Evolutionary conservation across 2,888 invertebrate species (phyloP).

Genomic region (Tolmerus cingulatus): DNA sequence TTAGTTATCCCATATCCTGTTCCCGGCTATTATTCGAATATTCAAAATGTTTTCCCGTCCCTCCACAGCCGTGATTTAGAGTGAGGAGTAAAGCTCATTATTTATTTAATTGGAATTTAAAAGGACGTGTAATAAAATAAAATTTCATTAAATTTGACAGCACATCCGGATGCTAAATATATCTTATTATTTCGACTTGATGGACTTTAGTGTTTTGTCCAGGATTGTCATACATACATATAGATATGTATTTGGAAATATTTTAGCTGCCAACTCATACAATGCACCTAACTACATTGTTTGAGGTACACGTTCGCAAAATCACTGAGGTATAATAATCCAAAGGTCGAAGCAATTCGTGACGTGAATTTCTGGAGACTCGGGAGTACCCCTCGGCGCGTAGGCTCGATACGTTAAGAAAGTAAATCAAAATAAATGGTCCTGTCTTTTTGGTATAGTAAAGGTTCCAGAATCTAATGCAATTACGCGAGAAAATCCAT

Average conservation of each 20-base stretch:
- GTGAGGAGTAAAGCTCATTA: neutral
- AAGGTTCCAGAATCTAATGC: neutral
- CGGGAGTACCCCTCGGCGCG: neutral
- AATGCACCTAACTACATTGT: constrained; percentile 17
- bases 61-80: neutral
- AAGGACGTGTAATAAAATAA: neutral
- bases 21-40: neutral
- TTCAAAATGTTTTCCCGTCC: neutral
- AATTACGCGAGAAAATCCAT: constrained; percentile 16
- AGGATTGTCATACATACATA: neutral
- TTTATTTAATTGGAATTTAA: neutral
- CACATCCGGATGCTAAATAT: neutral
- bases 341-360: constrained; percentile 18
- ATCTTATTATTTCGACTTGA: neutral
- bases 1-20: neutral
- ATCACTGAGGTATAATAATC: constrained; percentile 29
- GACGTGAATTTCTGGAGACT: constrained; percentile 5
- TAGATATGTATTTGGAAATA: neutral
- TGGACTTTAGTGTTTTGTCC: neutral
- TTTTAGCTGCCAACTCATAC: neutral
- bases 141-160: neutral
- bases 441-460: neutral
- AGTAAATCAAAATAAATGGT: constrained; percentile 23
- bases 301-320: constrained; percentile 7
- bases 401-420: neutral